These are phyloP conservation scores for Nemapogon koenigi DNA, from an alignment of 2,888 invertebrate species.

Conservation along the genomic window DNA sequence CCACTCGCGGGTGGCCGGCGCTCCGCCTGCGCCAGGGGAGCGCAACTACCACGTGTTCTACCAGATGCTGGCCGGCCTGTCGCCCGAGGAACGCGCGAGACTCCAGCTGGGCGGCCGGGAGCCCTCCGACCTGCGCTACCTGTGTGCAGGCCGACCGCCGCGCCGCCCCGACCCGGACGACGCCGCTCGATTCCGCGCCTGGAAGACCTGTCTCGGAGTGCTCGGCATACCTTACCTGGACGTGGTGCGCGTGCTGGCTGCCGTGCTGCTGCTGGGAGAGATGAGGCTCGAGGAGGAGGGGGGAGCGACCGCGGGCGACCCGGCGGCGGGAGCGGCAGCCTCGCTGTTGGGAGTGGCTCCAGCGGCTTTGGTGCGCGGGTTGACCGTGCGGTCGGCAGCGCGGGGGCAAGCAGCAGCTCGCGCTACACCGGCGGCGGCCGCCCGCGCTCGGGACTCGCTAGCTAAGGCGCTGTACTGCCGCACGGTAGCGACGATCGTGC, in stretches of 20 bases:
- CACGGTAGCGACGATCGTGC: slow-evolving; percentile 91
- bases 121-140: slow-evolving; percentile 80
- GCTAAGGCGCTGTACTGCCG: slow-evolving; percentile 94
- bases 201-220: slow-evolving; percentile 90
- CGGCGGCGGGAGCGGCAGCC: slow-evolving; percentile 86
- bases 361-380: slow-evolving; percentile 77
- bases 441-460: slow-evolving; percentile 88
- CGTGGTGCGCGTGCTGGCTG: slow-evolving; percentile 89
- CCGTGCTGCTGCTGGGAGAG: slow-evolving; percentile 90
- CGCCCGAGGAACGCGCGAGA: slow-evolving; percentile 78
- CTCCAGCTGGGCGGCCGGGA: slow-evolving; percentile 86
- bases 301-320: slow-evolving; percentile 81
- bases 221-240: slow-evolving; percentile 94
- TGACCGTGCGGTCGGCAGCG: slow-evolving; percentile 83
- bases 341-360: slow-evolving; percentile 77
- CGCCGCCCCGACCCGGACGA: slow-evolving; percentile 62
- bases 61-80: slow-evolving; percentile 87
- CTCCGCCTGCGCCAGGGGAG: slow-evolving; percentile 83
- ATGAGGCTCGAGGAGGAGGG: slow-evolving; percentile 82
- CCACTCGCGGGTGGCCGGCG: slow-evolving; percentile 81
- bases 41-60: slow-evolving; percentile 98
- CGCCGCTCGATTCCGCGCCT: slow-evolving; percentile 76
- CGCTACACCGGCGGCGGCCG: slow-evolving; percentile 82
- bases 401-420: slow-evolving; percentile 75
- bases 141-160: slow-evolving; percentile 77